A percentile compares a stretch with the other conserved stretches of the same genome.
Evolutionary conservation across 2,888 invertebrate genomes (phyloP).

Genomic region (Coleophora deauratella): DNA sequence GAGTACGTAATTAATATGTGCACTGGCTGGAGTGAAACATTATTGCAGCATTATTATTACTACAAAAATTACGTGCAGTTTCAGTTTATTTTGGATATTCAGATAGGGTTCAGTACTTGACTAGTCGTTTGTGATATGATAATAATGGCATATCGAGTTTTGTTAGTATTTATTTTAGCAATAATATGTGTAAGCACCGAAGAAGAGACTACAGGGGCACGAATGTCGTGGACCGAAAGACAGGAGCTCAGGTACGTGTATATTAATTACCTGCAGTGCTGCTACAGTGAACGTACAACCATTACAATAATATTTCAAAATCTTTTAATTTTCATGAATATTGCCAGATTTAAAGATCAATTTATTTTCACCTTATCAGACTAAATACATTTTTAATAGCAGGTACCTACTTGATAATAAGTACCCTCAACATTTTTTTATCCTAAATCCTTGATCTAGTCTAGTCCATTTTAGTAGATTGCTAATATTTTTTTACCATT

Average conservation of each 20-base stretch:
- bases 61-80: too few relatives aligned
- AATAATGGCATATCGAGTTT: conserved; percentile 55
- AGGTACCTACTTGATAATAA: background rate
- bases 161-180: conserved; percentile 55
- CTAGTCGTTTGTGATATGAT: conserved; percentile 45
- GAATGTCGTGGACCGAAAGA: conserved; percentile 79
- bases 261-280: background rate
- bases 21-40: too few relatives aligned
- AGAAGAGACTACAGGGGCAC: conserved; percentile 39
- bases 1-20: too few relatives aligned
- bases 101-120: too few relatives aligned
- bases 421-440: too few relatives aligned
- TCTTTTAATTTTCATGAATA: background rate
- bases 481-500: too few relatives aligned
- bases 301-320: background rate
- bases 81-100: too few relatives aligned
- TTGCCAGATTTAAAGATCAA: background rate
- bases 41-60: too few relatives aligned
- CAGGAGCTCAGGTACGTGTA: conserved; percentile 75
- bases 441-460: too few relatives aligned
- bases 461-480: too few relatives aligned
- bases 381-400: too few relatives aligned
- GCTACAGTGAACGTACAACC: background rate
- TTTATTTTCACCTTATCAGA: background rate
- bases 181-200: conserved; percentile 58